Percentiles rank a stretch among this genome's conserved stretches.
Conservation (phyloP, 2,113 vertebrate species). For the Platanista minor region DNA sequence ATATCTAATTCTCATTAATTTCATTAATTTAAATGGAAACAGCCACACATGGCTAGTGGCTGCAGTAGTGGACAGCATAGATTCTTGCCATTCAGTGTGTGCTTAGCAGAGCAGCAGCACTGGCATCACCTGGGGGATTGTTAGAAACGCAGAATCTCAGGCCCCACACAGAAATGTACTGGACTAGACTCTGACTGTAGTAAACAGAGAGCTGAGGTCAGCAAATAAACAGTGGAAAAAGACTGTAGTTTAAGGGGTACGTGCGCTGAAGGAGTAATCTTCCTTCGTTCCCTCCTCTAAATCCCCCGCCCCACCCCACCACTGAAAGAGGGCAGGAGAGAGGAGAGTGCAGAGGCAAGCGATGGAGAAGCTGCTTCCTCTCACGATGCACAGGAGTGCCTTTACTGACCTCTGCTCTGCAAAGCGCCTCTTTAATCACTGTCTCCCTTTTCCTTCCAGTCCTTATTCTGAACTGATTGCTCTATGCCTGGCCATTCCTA, state of each 20-base stretch:
- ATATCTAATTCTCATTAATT: neutral
- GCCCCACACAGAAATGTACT: neutral
- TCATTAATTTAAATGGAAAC: neutral
- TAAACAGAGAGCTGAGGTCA: neutral
- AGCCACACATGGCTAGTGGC: neutral
- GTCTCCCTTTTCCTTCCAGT: neutral
- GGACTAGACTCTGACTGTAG: neutral
- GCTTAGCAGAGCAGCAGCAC: too few species aligned
- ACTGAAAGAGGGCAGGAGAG: neutral
- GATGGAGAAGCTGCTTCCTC: neutral
- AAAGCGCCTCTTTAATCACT: neutral
- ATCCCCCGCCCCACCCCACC: rapidly evolving
- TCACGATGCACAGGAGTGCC: rapidly evolving
- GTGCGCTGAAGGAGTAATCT: neutral
- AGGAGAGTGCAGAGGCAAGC: neutral
- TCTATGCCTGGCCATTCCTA: neutral
- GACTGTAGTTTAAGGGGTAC: neutral
- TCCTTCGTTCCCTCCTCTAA: neutral
- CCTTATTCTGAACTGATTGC: neutral
- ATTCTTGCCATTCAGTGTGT: neutral
- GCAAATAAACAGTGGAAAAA: neutral
- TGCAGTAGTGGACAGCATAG: neutral
- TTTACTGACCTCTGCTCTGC: neutral
- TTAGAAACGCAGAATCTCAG: neutral
- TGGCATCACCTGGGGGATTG: neutral